These are phyloP conservation scores for Alosa sapidissima DNA, from an alignment of 2,797 vertebrate genomes.

Conservation along the genomic window DNA sequence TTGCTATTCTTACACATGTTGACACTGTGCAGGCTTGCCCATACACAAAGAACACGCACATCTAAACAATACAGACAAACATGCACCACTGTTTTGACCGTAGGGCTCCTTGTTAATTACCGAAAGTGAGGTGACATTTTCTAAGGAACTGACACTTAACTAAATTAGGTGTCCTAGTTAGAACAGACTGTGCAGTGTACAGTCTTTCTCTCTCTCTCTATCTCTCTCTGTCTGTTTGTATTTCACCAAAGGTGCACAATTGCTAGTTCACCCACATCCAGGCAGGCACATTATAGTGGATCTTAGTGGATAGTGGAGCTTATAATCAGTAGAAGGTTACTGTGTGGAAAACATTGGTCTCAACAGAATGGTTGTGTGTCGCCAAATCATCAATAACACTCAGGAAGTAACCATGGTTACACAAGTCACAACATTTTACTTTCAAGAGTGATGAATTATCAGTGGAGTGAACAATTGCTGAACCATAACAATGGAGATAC, in stretches of 20 bases:
- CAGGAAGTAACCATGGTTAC: not conserved
- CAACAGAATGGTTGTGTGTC: no score
- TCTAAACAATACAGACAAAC: not conserved
- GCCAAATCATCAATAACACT: not conserved
- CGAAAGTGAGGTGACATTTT: constrained; percentile 8
- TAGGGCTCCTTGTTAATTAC: not conserved
- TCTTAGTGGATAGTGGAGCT: no score
- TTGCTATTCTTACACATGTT: not conserved
- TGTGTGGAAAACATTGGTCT: no score
- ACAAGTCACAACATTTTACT: not conserved
- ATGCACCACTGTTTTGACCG: not conserved
- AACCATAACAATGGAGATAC: not conserved
- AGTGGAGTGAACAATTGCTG: not conserved
- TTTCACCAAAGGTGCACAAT: no score
- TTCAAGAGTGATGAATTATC: not conserved
- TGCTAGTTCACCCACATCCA: no score
- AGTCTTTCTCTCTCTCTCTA: not conserved
- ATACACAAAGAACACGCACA: not conserved
- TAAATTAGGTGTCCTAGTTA: not conserved
- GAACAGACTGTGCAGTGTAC: not conserved
- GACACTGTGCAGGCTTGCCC: not conserved
- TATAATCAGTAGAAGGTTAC: no score
- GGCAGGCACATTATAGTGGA: no score
- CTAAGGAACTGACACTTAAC: not conserved
- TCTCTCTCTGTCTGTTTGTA: not conserved